Conservation (phyloP, 2,888 invertebrate genomes). For the Limnephilus marmoratus region DNA sequence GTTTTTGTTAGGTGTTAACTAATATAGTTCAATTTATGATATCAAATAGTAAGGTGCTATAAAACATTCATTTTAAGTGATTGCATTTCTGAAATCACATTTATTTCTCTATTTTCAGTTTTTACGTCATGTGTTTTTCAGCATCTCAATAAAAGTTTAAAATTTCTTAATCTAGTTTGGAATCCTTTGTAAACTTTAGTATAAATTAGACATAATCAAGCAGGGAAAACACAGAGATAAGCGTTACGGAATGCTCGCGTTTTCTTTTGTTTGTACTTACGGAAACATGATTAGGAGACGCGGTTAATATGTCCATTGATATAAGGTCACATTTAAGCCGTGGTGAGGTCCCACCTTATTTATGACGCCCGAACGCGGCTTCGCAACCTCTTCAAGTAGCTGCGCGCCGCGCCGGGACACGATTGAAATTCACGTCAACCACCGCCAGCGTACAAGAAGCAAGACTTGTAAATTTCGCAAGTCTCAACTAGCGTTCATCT, state of each 20-base stretch:
- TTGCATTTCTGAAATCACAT: not conserved
- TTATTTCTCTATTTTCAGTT: not conserved
- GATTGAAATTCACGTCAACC: conserved; percentile 66
- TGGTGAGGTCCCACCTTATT: conserved; percentile 47
- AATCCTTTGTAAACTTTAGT: not conserved
- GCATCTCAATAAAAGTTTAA: not conserved
- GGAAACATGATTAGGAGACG: conserved; percentile 21
- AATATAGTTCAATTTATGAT: not conserved
- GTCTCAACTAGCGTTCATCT: conserved; percentile 64
- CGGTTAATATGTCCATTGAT: conserved; percentile 31
- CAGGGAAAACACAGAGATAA: not conserved
- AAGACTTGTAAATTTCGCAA: conserved; percentile 65
- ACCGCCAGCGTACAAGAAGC: conserved; percentile 54
- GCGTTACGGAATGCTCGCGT: not conserved
- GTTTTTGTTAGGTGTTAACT: conserved; percentile 12
- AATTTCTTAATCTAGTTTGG: not conserved
- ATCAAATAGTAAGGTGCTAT: not conserved
- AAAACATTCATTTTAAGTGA: not conserved
- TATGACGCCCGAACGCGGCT: conserved; percentile 31
- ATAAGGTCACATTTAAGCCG: conserved; percentile 40
- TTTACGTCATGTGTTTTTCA: not conserved
- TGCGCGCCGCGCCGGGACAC: conserved; percentile 38
- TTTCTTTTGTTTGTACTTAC: conserved; percentile 27
- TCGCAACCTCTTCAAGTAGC: conserved; percentile 12
- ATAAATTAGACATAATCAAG: not conserved